Evolutionary conservation across 2,113 vertebrate species (phyloP).

Genomic region (Phocoena phocoena): DNA sequence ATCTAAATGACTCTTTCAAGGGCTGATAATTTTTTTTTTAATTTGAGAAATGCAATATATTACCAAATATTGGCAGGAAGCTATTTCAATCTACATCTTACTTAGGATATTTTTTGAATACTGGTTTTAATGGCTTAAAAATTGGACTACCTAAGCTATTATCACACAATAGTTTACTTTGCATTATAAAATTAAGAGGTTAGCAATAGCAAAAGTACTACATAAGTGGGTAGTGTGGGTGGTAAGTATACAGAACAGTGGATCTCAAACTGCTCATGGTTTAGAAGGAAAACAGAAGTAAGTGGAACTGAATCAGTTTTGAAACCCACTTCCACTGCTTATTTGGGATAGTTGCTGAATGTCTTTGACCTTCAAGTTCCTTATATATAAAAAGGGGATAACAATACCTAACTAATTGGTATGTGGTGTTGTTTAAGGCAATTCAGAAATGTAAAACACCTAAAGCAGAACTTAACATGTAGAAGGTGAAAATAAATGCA

Average conservation of each 20-base stretch:
- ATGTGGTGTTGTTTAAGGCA: not conserved
- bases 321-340: not conserved
- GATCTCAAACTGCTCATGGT: not conserved
- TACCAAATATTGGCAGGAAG: not conserved
- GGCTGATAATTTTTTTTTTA: not conserved
- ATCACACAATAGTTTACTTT: not conserved
- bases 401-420: not conserved
- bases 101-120: not conserved
- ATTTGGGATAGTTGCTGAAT: not conserved
- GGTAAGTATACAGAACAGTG: not conserved
- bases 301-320: not conserved
- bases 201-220: not conserved
- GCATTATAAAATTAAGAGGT: not conserved
- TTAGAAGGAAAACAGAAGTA: not conserved
- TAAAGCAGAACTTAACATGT: not conserved
- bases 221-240: not conserved
- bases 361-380: not conserved
- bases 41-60: not conserved
- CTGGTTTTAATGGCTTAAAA: not conserved
- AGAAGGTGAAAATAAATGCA: not conserved
- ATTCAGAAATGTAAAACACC: not conserved
- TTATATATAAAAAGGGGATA: not conserved
- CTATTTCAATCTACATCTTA: not conserved
- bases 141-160: not conserved
- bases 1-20: not conserved